Evolutionary conservation across 2,888 invertebrate genomes (phyloP).

Genomic region (Eledona agricola): DNA sequence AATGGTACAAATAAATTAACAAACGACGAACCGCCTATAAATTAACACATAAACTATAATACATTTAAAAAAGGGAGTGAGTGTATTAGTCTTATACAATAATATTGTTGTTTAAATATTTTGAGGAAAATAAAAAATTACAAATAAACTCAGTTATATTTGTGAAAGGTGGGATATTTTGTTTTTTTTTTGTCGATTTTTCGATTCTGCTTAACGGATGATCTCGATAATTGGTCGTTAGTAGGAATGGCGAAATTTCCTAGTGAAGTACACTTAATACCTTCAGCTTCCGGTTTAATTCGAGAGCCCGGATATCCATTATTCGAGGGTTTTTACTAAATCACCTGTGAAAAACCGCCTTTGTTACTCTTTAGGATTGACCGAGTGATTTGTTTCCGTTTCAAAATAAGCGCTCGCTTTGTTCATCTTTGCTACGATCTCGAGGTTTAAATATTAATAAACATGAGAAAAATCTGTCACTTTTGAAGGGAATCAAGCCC

Average conservation of each 20-base stretch:
- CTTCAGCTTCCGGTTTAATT: conserved; percentile 45
- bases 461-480: conserved; percentile 15
- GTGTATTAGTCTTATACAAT: no score
- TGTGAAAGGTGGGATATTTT: no score
- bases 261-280: conserved; percentile 26
- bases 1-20: no score
- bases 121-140: no score
- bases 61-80: no score
- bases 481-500: conserved; percentile 8
- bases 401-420: conserved; percentile 27
- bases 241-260: conserved; percentile 19
- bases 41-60: no score
- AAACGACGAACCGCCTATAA: no score
- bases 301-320: conserved; percentile 52
- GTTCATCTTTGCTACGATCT: conserved; percentile 8
- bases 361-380: conserved; percentile 48
- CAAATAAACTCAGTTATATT: no score
- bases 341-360: conserved; percentile 53
- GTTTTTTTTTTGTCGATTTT: conserved; percentile 7
- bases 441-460: conserved; percentile 20
- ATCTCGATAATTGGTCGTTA: conserved; percentile 38
- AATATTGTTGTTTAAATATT: no score
- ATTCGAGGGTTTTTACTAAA: conserved; percentile 52
- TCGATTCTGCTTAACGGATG: conserved; percentile 23
- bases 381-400: conserved; percentile 48